phyloP scores from a whole-genome alignment of 2,888 invertebrate species.

The Gymnocheta viridis region DNA sequence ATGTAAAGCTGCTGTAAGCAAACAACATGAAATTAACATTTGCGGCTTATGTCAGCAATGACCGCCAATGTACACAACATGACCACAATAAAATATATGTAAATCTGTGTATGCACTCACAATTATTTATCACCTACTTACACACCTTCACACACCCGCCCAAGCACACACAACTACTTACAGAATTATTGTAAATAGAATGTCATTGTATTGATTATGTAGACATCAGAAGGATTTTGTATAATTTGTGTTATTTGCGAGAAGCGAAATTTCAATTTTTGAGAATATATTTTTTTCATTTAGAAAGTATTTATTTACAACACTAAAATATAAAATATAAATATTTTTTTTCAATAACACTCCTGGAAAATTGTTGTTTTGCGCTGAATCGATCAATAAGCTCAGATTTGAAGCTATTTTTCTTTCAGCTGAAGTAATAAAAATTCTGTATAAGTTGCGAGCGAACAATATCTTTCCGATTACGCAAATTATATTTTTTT shows the following conservation, averaged over 20 bases:
- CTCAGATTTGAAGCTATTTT: no score
- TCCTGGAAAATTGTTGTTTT: no score
- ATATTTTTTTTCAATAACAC: no score
- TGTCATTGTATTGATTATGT: not conserved
- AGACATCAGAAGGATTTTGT: not conserved
- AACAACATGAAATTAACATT: constrained; percentile 69
- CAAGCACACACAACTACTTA: not conserved
- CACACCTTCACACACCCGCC: not conserved
- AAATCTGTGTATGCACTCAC: not conserved
- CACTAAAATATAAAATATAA: no score
- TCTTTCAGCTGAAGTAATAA: no score
- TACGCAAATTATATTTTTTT: no score
- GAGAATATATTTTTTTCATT: no score
- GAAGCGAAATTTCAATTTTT: not conserved
- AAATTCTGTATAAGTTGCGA: no score
- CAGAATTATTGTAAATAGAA: not conserved
- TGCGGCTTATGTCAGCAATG: constrained; percentile 62
- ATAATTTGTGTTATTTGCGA: not conserved
- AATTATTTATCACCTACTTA: not conserved
- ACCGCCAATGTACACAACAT: constrained; percentile 58
- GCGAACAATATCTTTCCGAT: no score
- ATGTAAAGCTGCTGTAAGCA: constrained; percentile 23
- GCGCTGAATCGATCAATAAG: no score
- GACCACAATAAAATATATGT: constrained; percentile 50
- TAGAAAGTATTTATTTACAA: no score